phyloP scores from a whole-genome alignment of 92 coral and sea anemone genomes.

The Porites rus region DNA sequence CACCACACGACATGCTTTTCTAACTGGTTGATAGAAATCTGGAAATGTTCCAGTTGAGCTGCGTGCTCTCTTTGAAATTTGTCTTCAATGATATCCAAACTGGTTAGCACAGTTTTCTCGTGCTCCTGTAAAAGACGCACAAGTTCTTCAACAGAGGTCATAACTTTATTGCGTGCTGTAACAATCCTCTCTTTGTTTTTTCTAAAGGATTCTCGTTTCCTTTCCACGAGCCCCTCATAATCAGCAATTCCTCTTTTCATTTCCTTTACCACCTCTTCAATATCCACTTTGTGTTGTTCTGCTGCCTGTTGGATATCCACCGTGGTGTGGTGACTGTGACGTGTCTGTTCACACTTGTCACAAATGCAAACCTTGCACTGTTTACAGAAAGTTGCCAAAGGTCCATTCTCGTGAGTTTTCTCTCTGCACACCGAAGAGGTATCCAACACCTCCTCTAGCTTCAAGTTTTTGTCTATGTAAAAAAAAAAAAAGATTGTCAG shows the following conservation, averaged over 20 bases:
- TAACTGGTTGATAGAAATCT: no score
- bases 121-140: constrained; percentile 11
- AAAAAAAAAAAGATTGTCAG: no score
- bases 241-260: constrained; percentile 5
- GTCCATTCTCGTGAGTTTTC: not conserved
- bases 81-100: no score
- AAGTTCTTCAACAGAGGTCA: constrained; percentile 24
- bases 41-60: no score
- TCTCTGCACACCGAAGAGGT: not conserved
- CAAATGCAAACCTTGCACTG: constrained; percentile 3
- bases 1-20: no score
- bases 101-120: not conserved
- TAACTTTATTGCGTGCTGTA: no score
- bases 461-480: no score
- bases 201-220: not conserved
- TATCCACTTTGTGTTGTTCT: no score
- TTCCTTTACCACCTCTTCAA: not conserved
- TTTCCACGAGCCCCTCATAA: not conserved
- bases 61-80: no score
- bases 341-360: not conserved
- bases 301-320: no score
- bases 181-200: not conserved
- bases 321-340: not conserved
- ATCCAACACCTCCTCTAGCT: not conserved
- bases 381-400: not conserved